Base-by-base conservation (phyloP, 2,797 vertebrate species). In the Oceanodroma leucorhoa region DNA sequence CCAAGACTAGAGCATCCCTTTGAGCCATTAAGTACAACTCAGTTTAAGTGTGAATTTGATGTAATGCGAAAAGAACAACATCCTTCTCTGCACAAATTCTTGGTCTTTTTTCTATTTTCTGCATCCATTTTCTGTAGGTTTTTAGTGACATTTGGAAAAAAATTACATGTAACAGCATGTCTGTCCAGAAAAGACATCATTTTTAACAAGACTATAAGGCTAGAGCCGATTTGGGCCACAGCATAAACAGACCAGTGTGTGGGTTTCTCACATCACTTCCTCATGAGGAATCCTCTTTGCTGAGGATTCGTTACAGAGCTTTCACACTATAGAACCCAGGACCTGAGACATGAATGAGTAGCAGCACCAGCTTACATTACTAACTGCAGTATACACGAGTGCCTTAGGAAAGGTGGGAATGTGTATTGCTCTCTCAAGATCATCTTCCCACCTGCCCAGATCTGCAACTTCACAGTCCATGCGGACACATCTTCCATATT, bases 31-130 rank as follows among this genome's bases (percentile, higher is more conserved):
- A 84, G 30, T 45, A 58, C 20, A 84, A 53, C 36, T 9, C 54
- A 79, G 27, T 27, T 72, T 38, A 93, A 88, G 43, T 22, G 14
- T 64, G 75, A 90, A 66, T 79, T 90, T 69, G 24, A 88, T 58
- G 38, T 9, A 72, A n/a, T 48, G 60, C 4, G 14, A 89, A 70
- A 81, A 89, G 40, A 94, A 71, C 29, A 86, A 81, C 26, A 84
- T 57, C 11, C 6, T 82, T 67, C 53, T 51, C 34, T 77, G 36
- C 26, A 32, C 8, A 77, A 83, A 89, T 73, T 79, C 40, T 64
- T 66, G 26, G 6, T 45, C 17, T 43, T 57, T 17, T 16, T 85
- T 62, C 38, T 83, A 12, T 26, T 64, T 91, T 91, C 30, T 48
- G 29, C 21, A 78, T 40, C 32, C 14, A 24, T 87, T 90, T 87